phyloP scores from a whole-genome alignment of 2,113 vertebrate genomes.

The Paramisgurnus dabryanus region DNA sequence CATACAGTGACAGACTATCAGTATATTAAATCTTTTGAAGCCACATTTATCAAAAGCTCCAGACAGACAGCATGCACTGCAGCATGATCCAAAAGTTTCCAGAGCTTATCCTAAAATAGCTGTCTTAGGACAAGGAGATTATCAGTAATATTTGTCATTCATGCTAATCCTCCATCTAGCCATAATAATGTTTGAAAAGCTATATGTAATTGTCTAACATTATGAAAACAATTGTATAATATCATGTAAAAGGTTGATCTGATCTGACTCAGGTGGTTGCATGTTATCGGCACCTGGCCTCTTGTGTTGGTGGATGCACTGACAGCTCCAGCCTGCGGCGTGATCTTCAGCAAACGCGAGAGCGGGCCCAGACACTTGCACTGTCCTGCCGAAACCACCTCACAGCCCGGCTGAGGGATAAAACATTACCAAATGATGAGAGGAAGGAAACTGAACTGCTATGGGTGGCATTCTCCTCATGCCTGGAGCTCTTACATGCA shows the following conservation, averaged over 20 bases:
- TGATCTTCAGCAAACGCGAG: conserved; percentile 72
- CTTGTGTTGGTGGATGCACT: conserved; percentile 73
- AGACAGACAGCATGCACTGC: not conserved
- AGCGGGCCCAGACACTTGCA: conserved; percentile 71
- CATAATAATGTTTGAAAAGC: conserved; percentile 41
- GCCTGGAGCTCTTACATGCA: conserved; percentile 77
- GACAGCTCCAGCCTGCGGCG: conserved; percentile 73
- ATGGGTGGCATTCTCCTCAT: conserved; percentile 81
- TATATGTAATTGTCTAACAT: not conserved
- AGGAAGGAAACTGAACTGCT: conserved; percentile 75
- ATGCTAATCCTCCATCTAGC: conserved; percentile 20
- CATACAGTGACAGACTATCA: not conserved
- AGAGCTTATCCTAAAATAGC: conserved; percentile 72
- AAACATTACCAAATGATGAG: conserved; percentile 67
- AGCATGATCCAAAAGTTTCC: conserved; percentile 52
- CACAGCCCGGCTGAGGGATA: conserved; percentile 73
- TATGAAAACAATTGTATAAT: not conserved
- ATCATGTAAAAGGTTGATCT: not conserved
- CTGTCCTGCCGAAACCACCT: conserved; percentile 64
- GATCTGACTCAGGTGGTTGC: conserved; percentile 73
- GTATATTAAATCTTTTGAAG: not conserved
- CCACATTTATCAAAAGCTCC: not conserved
- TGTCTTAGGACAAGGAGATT: conserved; percentile 66
- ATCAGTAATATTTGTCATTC: conserved; percentile 66
- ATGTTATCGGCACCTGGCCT: conserved; percentile 77